Percentiles rank a stretch among this genome's conserved stretches.
Evolutionary conservation across 2,113 vertebrate genomes (phyloP).

Genomic region (Oxyruncus cristatus): DNA sequence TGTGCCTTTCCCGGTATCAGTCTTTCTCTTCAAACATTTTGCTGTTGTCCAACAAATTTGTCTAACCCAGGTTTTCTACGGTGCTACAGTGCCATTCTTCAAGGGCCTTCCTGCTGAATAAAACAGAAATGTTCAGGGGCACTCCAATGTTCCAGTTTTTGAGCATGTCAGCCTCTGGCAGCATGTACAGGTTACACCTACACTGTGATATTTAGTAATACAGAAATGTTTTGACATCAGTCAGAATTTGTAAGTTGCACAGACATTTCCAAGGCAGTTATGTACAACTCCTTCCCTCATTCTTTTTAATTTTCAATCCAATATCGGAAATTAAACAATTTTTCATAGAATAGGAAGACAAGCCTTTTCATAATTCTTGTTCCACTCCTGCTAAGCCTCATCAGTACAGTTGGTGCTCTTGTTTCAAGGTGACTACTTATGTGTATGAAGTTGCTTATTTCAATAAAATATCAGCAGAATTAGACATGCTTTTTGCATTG

Average conservation of each 20-base stretch:
- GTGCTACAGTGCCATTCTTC: not conserved
- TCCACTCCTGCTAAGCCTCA: not conserved
- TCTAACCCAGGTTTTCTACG: not conserved
- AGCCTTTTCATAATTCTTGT: not conserved
- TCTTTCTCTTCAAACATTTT: not conserved
- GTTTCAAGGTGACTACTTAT: not conserved
- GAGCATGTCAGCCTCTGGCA: not conserved
- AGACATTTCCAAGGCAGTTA: not conserved
- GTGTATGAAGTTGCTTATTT: not conserved
- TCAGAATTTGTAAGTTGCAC: not conserved
- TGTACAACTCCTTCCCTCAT: not conserved
- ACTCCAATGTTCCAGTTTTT: not conserved
- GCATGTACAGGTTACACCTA: not conserved
- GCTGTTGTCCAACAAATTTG: not conserved
- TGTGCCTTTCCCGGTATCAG: not conserved
- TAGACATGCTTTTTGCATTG: not conserved
- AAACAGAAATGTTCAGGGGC: not conserved
- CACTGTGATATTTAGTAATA: not conserved
- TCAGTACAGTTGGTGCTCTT: not conserved
- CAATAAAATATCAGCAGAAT: not conserved
- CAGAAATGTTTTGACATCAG: not conserved
- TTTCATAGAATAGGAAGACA: not conserved
- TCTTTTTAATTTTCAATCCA: not conserved
- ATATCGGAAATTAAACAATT: not conserved
- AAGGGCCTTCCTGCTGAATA: not conserved